A percentile compares a stretch with the other conserved stretches of the same genome.
Conservation (phyloP, 92 coral and sea anemone species). For the Paramuricea clavata region DNA sequence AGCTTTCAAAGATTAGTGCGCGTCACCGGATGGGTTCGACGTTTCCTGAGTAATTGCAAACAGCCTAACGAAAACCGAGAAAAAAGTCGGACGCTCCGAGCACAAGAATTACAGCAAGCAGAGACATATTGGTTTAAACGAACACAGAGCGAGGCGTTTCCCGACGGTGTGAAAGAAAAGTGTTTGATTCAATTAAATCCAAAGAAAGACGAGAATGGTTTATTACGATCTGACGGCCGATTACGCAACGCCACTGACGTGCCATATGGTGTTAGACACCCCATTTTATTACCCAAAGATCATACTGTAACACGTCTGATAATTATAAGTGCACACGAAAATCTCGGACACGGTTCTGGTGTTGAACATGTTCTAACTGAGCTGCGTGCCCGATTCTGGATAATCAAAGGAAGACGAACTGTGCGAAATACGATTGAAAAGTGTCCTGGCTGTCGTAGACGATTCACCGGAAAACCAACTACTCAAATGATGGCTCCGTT, state of each 20-base stretch:
- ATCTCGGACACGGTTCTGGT: constrained; percentile 67
- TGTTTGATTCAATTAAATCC: constrained; percentile 33
- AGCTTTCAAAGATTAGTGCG: constrained; percentile 23
- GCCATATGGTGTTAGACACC: constrained; percentile 61
- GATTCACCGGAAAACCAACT: constrained; percentile 41
- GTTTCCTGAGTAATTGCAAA: constrained; percentile 52
- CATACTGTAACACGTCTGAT: constrained; percentile 56
- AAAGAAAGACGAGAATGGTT: constrained; percentile 37
- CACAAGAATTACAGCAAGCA: constrained; percentile 31
- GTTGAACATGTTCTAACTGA: constrained; percentile 56
- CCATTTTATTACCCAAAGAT: constrained; percentile 50
- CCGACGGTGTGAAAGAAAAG: constrained; percentile 32
- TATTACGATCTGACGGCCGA: constrained; percentile 48
- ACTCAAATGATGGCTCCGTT: constrained; percentile 65
- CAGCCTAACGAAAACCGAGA: not conserved
- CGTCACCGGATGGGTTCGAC: constrained; percentile 58
- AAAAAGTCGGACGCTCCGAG: not conserved
- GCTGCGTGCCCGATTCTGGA: constrained; percentile 49
- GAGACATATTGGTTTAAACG: constrained; percentile 38
- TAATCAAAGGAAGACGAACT: constrained; percentile 49
- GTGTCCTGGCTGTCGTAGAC: constrained; percentile 52
- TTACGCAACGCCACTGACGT: constrained; percentile 49
- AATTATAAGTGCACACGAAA: constrained; percentile 32
- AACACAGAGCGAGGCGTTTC: constrained; percentile 37
- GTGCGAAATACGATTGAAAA: constrained; percentile 39